Evolutionary conservation across 2,113 vertebrate species (phyloP), one percentile per base, ranked within the genome.

Genomic region (Salvator merianae): DNA sequence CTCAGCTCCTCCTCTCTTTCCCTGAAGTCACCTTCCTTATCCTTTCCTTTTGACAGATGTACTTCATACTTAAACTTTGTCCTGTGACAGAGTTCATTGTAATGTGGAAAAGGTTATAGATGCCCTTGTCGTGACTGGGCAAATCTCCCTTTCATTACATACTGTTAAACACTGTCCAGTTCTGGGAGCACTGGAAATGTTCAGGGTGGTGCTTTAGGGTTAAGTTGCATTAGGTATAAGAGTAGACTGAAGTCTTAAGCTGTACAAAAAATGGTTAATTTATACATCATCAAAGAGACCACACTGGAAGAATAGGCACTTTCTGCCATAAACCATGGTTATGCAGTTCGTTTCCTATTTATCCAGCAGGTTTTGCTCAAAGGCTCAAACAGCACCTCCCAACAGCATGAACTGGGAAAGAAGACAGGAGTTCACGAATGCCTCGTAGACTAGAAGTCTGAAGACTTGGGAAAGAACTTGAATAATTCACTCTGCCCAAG

Each of bases 401-500:
- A 22, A 47, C 87, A 83, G 74, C 73, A 74, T 36, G 83, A 77
- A 83, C 87, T 0, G 76, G 87, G 43, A 86, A 3, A 75, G 1
- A 55, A 89, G 50, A 24, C 85, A 36, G 32, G 9, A 89, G 84
- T 72, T 4, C 40, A 36, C 30, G 28, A 3, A 28, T 90, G 24
- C 63, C 74, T 65, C 30, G 87, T 87, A 70, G 47, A 82, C 28
- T 87, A 77, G 32, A 53, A 63, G 36, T 83, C n/a, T 72, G 84
- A 82, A 69, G 68, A 28, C 68, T 69, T 34, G 90, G 89, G 87
- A 68, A 82, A 85, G 30, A 16, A 6, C 65, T 83, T 79, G 88
- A 86, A 84, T 83, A 78, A 80, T 79, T 79, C 62, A 63, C 81
- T 84, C 86, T 86, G 70, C 59, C 43, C 89, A 43, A 79, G 88